Evolutionary conservation across 2,888 invertebrate species (phyloP).

Genomic region (Drosophila mayaguana): DNA sequence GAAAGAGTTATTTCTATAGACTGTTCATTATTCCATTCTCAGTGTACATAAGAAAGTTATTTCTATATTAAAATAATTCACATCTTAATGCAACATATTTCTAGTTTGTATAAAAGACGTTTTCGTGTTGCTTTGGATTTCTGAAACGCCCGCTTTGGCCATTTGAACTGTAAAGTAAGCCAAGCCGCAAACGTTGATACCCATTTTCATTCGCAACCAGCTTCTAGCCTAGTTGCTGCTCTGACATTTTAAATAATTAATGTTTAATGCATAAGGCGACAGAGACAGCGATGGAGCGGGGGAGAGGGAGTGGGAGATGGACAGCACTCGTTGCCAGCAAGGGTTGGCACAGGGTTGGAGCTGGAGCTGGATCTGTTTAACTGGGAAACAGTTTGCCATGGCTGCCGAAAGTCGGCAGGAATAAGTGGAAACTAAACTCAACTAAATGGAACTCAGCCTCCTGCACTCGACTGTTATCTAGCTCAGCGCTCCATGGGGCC

Average conservation of each 20-base stretch:
- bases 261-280: slow-evolving; percentile 70
- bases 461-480: slow-evolving; percentile 24
- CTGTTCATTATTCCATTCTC: too few relatives aligned
- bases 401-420: slow-evolving; percentile 64
- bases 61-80: too few relatives aligned
- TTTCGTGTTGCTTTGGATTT: background rate
- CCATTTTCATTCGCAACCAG: slow-evolving; percentile 55
- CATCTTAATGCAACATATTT: background rate
- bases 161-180: slow-evolving; percentile 35
- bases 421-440: slow-evolving; percentile 58
- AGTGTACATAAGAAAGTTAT: too few relatives aligned
- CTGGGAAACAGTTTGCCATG: slow-evolving; percentile 24
- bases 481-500: slow-evolving; percentile 22
- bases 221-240: slow-evolving; percentile 73
- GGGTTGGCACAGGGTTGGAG: background rate
- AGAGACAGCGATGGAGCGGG: slow-evolving; percentile 1
- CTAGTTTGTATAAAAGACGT: background rate
- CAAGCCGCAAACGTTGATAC: slow-evolving; percentile 49
- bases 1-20: too few relatives aligned
- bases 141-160: background rate
- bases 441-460: slow-evolving; percentile 39
- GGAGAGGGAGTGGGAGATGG: background rate
- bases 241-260: slow-evolving; percentile 80
- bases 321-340: background rate
- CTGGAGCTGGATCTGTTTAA: background rate